Base-by-base conservation (phyloP, 2,797 vertebrate species). In the Oreortyx pictus region DNA sequence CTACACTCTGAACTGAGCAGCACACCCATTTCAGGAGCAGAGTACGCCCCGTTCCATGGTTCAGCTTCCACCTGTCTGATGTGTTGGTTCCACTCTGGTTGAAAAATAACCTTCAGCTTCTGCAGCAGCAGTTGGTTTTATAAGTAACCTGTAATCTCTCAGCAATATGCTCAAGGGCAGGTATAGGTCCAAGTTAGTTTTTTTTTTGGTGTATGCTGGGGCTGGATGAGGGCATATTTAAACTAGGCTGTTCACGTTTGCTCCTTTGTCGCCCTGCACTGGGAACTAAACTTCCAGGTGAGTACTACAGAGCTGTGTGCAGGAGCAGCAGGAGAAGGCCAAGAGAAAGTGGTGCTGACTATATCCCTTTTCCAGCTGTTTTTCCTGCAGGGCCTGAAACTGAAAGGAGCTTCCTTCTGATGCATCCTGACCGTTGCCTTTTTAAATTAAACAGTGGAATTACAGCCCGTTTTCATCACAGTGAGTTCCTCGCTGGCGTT, bases 91-190 rank as follows among this genome's bases (percentile, higher is more conserved):
- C 64, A 14, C 41, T 75, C 46, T 60, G 62, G 66, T 89, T 93
- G 86, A 92, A 95, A 86, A 94, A 78, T 75, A 95, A 94, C 88
- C 57, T 37, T 29, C 9, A 66, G 15, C 35, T 37, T 23, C 33
- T 18, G 14, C 2, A 1, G 37, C 23, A 73, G 81, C 56, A 35
- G 6, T 70, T 35, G n/a, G 11, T 91, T 92, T 90, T 93, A 87
- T 95, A 41, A 77, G 37, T 95, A 84, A 95, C 78, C 20, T 82
- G 44, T n/a, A 54, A 50, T 22, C 79, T 43, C n/a, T 7, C 1
- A 11, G 2, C 43, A 3, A 3, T 1, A 41, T 37, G 50, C 24
- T 73, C 52, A 61, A 88, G 52, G 76, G 61, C 72, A 85, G 43
- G 60, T 73, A 64, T 52, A 37, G 43, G 16, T 46, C 78, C 0